Evolutionary conservation across 2,888 invertebrate genomes (phyloP).

Genomic region (Drosophila kanekoi): DNA sequence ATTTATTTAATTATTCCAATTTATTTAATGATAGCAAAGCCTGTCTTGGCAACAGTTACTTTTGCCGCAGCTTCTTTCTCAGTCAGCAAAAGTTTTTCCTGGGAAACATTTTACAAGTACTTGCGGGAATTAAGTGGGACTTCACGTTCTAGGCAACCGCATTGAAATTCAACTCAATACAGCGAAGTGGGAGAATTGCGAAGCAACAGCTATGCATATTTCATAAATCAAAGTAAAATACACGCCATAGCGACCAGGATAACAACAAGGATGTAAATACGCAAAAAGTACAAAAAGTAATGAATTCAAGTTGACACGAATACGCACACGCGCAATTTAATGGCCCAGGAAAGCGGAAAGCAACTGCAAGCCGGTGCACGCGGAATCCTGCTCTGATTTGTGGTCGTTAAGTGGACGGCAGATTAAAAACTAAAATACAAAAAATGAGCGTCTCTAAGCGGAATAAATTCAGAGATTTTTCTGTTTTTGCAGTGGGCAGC

Average conservation of each 20-base stretch:
- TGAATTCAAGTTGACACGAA: constrained; percentile 8
- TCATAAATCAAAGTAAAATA: constrained; percentile 60
- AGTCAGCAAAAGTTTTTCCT: constrained; percentile 15
- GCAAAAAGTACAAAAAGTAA: constrained; percentile 9
- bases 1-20: constrained; percentile 59
- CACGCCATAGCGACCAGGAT: constrained; percentile 13
- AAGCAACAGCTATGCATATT: constrained; percentile 50
- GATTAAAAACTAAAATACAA: background rate
- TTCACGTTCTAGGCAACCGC: background rate
- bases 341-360: background rate
- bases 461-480: background rate
- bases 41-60: constrained; percentile 17
- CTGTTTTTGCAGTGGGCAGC: background rate
- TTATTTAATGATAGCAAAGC: constrained; percentile 18
- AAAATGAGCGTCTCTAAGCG: constrained; percentile 31
- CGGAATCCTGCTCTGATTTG: constrained; percentile 18
- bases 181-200: background rate
- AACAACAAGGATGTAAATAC: constrained; percentile 26
- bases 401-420: constrained; percentile 44
- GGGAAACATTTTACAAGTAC: constrained; percentile 31
- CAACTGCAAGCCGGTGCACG: background rate
- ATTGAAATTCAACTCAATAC: constrained; percentile 21
- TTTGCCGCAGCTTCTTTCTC: constrained; percentile 3
- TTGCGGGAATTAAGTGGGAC: constrained; percentile 22
- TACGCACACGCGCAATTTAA: constrained; percentile 19